phyloP scores from a whole-genome alignment of 1,140 invertebrate genomes.

The Drosophila busckii region DNA sequence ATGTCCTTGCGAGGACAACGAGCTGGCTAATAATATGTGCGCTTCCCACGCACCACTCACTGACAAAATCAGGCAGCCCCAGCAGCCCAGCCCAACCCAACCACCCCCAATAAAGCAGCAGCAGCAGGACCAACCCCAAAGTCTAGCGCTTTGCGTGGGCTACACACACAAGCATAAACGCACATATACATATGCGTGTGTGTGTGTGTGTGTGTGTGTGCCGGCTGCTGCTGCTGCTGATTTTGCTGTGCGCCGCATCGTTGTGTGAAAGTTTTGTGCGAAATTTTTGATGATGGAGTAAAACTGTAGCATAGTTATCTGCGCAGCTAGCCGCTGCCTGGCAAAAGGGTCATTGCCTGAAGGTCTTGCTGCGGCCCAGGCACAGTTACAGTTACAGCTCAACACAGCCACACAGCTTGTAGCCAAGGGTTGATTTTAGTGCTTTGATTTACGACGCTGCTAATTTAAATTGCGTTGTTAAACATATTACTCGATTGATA shows the following conservation, averaged over 20 bases:
- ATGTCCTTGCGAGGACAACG: slow-evolving; percentile 59
- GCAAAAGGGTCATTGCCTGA: slow-evolving; percentile 8
- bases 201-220: neutral
- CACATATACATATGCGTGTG: neutral
- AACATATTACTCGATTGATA: no score
- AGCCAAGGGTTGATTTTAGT: no score
- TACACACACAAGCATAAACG: neutral
- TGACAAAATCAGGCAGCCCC: neutral
- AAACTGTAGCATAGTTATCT: slow-evolving; percentile 17
- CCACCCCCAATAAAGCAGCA: neutral
- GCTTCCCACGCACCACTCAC: slow-evolving; percentile 33
- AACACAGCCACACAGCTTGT: no score
- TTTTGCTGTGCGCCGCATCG: slow-evolving; percentile 39
- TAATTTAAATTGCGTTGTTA: no score
- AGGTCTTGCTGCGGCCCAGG: slow-evolving; percentile 14
- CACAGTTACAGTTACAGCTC: no score
- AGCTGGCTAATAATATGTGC: slow-evolving; percentile 16
- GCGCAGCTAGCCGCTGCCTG: no score
- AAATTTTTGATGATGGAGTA: slow-evolving; percentile 15
- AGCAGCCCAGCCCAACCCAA: neutral
- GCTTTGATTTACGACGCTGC: no score
- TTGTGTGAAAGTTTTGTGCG: slow-evolving; percentile 31
- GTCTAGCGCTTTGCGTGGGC: neutral
- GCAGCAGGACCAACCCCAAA: neutral
- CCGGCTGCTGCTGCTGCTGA: neutral